phyloP scores from a whole-genome alignment of 2,113 vertebrate genomes.

The Passerina amoena region DNA sequence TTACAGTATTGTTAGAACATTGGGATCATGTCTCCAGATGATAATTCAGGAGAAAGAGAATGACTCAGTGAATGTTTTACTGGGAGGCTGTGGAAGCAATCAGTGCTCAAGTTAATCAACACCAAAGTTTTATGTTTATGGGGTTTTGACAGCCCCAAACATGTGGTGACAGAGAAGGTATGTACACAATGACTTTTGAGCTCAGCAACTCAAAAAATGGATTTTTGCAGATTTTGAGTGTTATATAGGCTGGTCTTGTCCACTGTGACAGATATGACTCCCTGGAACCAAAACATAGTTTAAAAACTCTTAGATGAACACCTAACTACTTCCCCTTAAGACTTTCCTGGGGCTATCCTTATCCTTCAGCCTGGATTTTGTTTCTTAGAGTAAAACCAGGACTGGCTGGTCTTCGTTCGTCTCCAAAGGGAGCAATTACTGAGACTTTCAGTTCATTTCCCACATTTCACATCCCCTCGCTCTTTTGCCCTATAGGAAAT shows the following conservation, averaged over 20 bases:
- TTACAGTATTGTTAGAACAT: neutral
- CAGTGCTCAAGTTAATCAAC: neutral
- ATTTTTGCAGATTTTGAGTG: neutral
- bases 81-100: neutral
- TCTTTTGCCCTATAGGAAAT: neutral
- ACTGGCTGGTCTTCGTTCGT: neutral
- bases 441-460: neutral
- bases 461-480: neutral
- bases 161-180: neutral
- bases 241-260: neutral
- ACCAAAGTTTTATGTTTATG: neutral
- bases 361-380: neutral
- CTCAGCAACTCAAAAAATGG: neutral
- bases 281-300: neutral
- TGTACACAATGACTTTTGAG: accelerated
- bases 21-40: neutral
- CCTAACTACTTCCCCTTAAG: neutral
- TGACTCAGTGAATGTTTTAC: neutral
- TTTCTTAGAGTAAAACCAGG: neutral
- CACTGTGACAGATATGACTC: neutral
- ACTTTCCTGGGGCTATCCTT: neutral
- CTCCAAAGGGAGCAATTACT: neutral
- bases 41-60: neutral
- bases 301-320: neutral
- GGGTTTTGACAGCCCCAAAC: neutral